phyloP scores from a whole-genome alignment of 2,113 vertebrate genomes.

The Tragelaphus scriptus region DNA sequence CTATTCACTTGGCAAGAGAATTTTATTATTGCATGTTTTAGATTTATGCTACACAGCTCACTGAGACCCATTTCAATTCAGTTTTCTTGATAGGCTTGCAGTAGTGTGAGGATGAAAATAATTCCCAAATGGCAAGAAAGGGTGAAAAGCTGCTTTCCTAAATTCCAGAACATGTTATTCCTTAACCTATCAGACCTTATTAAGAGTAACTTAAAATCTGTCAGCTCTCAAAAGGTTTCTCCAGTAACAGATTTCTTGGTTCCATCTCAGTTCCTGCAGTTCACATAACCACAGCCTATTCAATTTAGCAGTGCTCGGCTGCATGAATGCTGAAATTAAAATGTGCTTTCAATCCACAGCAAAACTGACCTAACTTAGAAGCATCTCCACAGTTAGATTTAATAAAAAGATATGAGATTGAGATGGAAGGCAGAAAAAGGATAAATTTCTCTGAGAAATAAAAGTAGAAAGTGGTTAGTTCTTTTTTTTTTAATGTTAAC shows the following conservation, averaged over 20 bases:
- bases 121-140: constrained; percentile 11
- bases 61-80: constrained; percentile 30
- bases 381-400: constrained; percentile 40
- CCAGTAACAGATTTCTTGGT: constrained; percentile 55
- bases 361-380: constrained; percentile 38
- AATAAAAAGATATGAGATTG: constrained; percentile 31
- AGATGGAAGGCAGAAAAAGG: constrained; percentile 17
- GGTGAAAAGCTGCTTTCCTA: constrained; percentile 3
- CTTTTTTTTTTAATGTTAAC: neutral
- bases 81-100: constrained; percentile 7
- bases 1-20: neutral
- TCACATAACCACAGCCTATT: constrained; percentile 42
- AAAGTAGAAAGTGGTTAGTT: neutral
- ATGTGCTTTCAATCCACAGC: constrained; percentile 41
- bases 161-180: constrained; percentile 36
- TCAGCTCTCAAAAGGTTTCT: constrained; percentile 54
- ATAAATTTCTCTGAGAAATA: constrained; percentile 19
- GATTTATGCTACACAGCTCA: constrained; percentile 14
- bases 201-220: constrained; percentile 60
- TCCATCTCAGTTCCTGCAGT: constrained; percentile 54
- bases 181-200: constrained; percentile 61
- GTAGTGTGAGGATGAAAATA: constrained; percentile 3
- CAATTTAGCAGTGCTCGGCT: constrained; percentile 25
- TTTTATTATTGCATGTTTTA: constrained; percentile 13
- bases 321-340: constrained; percentile 67